Percentiles rank a stretch among this genome's conserved stretches.
These are phyloP conservation scores for Philopedon plagiatum DNA, from an alignment of 2,888 invertebrate species.

Conservation along the genomic window DNA sequence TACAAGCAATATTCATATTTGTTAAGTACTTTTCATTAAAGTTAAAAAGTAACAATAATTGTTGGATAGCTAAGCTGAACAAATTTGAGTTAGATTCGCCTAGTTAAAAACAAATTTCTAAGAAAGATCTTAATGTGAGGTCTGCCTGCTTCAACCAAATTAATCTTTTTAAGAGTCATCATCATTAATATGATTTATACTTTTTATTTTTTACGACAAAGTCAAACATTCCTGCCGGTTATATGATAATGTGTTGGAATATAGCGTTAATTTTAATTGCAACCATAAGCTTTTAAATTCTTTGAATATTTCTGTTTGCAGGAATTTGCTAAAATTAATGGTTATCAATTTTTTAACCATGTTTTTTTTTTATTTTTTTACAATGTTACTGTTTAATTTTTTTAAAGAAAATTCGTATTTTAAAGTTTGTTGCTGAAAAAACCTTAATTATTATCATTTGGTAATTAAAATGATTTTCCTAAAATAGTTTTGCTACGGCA, in stretches of 20 bases:
- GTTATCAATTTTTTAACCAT: too few species aligned
- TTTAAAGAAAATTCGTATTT: too few species aligned
- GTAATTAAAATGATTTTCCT: too few species aligned
- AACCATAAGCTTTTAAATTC: slow-evolving; percentile 5
- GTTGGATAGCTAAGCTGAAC: slow-evolving; percentile 30
- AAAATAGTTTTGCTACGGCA: too few species aligned
- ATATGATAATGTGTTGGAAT: slow-evolving; percentile 35
- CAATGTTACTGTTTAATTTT: too few species aligned
- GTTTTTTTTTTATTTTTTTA: too few species aligned
- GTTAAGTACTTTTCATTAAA: slow-evolving; percentile 33
- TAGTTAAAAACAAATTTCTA: slow-evolving; percentile 39
- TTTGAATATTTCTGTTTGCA: too few species aligned
- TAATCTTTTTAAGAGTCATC: slow-evolving; percentile 42
- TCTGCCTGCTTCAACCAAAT: slow-evolving; percentile 24
- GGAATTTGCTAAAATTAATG: too few species aligned
- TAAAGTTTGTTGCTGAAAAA: too few species aligned
- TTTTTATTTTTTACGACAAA: slow-evolving; percentile 32
- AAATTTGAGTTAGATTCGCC: slow-evolving; percentile 46
- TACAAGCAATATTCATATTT: slow-evolving; percentile 6
- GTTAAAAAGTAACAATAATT: slow-evolving; percentile 24
- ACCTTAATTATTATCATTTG: too few species aligned
- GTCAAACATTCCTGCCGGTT: slow-evolving; percentile 24
- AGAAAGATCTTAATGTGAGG: slow-evolving; percentile 42
- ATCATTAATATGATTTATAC: slow-evolving; percentile 47
- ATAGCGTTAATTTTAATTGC: slow-evolving; percentile 24